These are phyloP conservation scores for Cerceris rybyensis DNA, from an alignment of 2,888 invertebrate species.

Conservation along the genomic window DNA sequence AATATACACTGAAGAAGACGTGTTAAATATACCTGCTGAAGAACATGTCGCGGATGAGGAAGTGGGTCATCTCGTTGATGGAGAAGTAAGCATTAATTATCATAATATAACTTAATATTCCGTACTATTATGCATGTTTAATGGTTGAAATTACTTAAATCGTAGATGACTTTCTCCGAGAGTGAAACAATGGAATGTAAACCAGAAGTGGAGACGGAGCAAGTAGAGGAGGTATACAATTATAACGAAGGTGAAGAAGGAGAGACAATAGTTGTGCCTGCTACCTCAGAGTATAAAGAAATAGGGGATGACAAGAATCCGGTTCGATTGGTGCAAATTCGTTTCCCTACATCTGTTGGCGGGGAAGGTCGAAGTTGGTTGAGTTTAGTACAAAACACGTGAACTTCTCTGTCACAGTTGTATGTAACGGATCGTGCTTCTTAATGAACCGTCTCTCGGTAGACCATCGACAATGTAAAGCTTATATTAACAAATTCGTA, in stretches of 20 bases:
- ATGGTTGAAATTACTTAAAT: constrained; percentile 3
- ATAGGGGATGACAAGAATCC: constrained; percentile 73
- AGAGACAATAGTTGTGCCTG: constrained; percentile 77
- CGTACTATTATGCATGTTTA: background rate
- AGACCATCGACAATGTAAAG: constrained; percentile 16
- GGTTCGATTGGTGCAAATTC: constrained; percentile 78
- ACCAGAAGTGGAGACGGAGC: constrained; percentile 65
- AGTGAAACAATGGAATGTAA: constrained; percentile 73
- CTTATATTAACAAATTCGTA: constrained; percentile 6
- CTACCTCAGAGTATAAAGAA: constrained; percentile 74
- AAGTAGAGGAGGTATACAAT: constrained; percentile 75
- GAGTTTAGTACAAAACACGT: constrained; percentile 77
- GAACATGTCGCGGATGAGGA: constrained; percentile 65
- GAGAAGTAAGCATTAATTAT: constrained; percentile 66
- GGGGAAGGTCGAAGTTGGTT: constrained; percentile 76
- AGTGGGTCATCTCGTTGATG: constrained; percentile 74
- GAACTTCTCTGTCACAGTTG: constrained; percentile 37
- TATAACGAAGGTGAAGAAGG: constrained; percentile 73
- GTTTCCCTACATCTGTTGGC: constrained; percentile 72
- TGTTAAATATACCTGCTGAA: constrained; percentile 72
- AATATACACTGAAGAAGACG: constrained; percentile 75
- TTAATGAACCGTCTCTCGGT: constrained; percentile 9
- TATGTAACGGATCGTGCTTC: constrained; percentile 19
- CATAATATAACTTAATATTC: background rate
- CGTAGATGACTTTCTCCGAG: constrained; percentile 70